phyloP scores from a whole-genome alignment of 2,888 invertebrate genomes.

The Melanargia galathea region DNA sequence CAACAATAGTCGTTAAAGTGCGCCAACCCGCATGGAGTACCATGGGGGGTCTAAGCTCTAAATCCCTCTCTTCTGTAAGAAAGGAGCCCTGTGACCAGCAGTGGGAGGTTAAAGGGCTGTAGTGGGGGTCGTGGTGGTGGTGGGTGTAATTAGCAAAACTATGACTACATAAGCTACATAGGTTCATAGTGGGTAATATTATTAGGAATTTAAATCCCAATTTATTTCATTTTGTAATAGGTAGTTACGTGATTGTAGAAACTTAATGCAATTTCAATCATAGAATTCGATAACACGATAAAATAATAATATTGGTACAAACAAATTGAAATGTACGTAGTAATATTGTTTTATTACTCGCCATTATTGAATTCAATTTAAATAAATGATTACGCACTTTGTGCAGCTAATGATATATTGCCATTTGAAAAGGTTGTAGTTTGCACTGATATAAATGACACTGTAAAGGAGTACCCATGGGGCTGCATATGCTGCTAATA shows the following conservation, averaged over 20 bases:
- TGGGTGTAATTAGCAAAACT: background rate
- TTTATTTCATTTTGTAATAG: background rate
- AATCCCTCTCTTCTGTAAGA: too few relatives aligned
- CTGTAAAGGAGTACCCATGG: background rate
- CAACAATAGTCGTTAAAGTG: too few relatives aligned
- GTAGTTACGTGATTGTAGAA: background rate
- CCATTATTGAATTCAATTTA: slow-evolving; percentile 1
- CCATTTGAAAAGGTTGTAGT: background rate
- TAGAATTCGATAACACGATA: background rate
- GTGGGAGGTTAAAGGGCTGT: too few relatives aligned
- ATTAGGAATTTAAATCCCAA: background rate
- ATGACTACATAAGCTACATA: background rate
- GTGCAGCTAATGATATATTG: background rate
- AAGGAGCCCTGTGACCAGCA: too few relatives aligned
- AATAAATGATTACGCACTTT: background rate
- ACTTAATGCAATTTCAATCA: background rate
- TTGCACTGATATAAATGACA: background rate
- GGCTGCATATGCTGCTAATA: too few relatives aligned
- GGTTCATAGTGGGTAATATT: too few relatives aligned
- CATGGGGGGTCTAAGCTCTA: too few relatives aligned
- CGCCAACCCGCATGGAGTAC: too few relatives aligned
- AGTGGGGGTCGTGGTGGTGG: too few relatives aligned
- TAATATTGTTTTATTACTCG: background rate
- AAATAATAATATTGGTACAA: background rate
- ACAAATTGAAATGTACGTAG: background rate